phyloP scores from a whole-genome alignment of 53 echinoderm and acorn worm species.

The Glandiceps talaboti region DNA sequence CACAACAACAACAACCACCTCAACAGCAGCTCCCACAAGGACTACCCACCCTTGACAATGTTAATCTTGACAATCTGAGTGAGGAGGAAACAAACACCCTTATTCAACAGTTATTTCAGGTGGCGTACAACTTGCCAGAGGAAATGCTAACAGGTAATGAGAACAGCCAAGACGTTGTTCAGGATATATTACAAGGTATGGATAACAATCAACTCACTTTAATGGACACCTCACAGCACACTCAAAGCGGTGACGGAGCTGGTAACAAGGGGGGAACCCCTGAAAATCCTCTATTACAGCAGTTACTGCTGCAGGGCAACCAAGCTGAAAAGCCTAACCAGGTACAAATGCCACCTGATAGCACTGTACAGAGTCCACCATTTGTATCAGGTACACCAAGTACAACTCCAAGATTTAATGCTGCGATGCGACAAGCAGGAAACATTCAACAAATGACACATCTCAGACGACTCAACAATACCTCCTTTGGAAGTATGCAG shows the following conservation, averaged over 20 bases:
- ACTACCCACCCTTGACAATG: not conserved
- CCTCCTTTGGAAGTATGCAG: not conserved
- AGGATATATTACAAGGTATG: not conserved
- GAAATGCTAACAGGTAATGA: constrained; percentile 10
- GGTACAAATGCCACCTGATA: not conserved
- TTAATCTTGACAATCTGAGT: constrained; percentile 18
- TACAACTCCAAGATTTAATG: not conserved
- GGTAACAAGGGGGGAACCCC: not conserved
- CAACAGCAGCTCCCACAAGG: constrained; percentile 32
- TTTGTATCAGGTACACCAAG: not conserved
- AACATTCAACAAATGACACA: not conserved
- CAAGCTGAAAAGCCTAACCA: not conserved
- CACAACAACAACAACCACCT: constrained; percentile 73
- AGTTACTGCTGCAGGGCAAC: not conserved
- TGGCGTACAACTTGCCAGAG: constrained; percentile 43
- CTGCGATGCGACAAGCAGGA: not conserved
- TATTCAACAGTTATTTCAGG: constrained; percentile 57
- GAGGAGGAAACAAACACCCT: constrained; percentile 51
- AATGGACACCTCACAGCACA: not conserved
- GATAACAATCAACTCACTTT: not conserved
- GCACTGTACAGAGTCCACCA: not conserved
- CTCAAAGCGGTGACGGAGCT: not conserved
- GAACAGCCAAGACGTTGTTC: not conserved
- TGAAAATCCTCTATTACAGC: not conserved
- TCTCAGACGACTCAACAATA: not conserved